Percentiles rank a stretch among this genome's conserved stretches.
Conservation (phyloP, 2,888 invertebrate genomes). For the Drosophila mayaguana region DNA sequence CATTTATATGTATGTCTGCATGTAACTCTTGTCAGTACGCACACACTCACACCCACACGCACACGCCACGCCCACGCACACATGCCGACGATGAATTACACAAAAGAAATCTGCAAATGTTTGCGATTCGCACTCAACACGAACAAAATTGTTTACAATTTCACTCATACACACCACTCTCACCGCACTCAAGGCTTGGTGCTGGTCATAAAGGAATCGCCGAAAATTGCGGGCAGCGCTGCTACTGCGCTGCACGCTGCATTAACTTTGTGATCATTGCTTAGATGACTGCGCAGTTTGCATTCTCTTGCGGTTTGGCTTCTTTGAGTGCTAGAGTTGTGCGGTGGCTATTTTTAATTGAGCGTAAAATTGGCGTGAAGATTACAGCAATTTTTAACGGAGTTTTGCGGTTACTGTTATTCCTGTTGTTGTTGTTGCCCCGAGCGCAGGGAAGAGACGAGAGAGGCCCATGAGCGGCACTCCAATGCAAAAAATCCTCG, state of each 20-base stretch:
- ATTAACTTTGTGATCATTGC: slow-evolving; percentile 46
- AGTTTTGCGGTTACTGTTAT: slow-evolving; percentile 9
- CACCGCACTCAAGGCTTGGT: neutral
- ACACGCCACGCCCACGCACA: neutral
- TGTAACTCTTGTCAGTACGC: neutral
- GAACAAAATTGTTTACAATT: neutral
- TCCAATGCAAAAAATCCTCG: neutral
- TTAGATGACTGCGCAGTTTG: slow-evolving; percentile 48
- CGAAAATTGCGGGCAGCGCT: slow-evolving; percentile 22
- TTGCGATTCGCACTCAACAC: neutral
- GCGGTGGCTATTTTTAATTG: slow-evolving; percentile 52
- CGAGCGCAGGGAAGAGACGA: no score
- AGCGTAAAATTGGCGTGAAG: slow-evolving; percentile 59
- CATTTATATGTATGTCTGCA: neutral
- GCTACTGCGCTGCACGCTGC: slow-evolving; percentile 25
- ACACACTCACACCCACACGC: neutral
- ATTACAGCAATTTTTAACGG: slow-evolving; percentile 42
- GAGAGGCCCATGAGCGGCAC: neutral
- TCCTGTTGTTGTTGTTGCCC: slow-evolving; percentile 10
- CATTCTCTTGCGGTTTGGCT: slow-evolving; percentile 20
- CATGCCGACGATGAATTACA: neutral
- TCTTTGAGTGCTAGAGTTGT: slow-evolving; percentile 17
- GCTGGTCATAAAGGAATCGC: slow-evolving; percentile 33
- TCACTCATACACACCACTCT: neutral
- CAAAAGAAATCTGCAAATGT: neutral